Conservation (phyloP, 2,888 invertebrate species). For the Lasioglossum zephyrum region DNA sequence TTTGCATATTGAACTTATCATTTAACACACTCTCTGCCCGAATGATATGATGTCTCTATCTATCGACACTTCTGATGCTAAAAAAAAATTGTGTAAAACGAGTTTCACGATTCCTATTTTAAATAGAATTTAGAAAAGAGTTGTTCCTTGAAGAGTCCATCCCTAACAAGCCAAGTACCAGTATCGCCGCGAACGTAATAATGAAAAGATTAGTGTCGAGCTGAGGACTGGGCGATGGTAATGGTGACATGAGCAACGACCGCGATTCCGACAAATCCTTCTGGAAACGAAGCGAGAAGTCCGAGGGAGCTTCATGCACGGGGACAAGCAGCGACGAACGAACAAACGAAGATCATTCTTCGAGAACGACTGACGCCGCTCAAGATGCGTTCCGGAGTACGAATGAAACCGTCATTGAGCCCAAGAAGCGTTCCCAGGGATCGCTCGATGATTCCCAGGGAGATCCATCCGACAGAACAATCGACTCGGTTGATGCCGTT, state of each 20-base stretch:
- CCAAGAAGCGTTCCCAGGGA: conserved; percentile 10
- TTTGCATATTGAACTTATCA: not conserved
- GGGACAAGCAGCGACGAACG: not conserved
- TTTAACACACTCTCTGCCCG: not conserved
- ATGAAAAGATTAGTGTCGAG: conserved; percentile 15
- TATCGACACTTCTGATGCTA: not conserved
- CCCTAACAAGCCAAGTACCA: not conserved
- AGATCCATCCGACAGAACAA: conserved; percentile 24
- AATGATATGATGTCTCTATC: not conserved
- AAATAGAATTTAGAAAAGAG: no score
- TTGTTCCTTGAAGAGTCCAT: not conserved
- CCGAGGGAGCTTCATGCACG: not conserved
- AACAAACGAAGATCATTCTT: conserved; percentile 18
- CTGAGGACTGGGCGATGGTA: conserved; percentile 28
- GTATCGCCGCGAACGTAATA: not conserved
- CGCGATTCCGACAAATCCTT: not conserved
- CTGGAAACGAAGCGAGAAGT: not conserved
- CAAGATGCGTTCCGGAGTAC: not conserved
- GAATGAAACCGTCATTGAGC: not conserved
- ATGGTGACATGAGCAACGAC: conserved; percentile 56
- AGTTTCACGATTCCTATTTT: not conserved
- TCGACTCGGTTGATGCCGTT: conserved; percentile 11
- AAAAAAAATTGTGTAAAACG: not conserved
- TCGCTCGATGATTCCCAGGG: conserved; percentile 15
- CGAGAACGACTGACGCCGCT: conserved; percentile 17